phyloP scores from a whole-genome alignment of 1,140 invertebrate species.

The Drosophila eugracilis region DNA sequence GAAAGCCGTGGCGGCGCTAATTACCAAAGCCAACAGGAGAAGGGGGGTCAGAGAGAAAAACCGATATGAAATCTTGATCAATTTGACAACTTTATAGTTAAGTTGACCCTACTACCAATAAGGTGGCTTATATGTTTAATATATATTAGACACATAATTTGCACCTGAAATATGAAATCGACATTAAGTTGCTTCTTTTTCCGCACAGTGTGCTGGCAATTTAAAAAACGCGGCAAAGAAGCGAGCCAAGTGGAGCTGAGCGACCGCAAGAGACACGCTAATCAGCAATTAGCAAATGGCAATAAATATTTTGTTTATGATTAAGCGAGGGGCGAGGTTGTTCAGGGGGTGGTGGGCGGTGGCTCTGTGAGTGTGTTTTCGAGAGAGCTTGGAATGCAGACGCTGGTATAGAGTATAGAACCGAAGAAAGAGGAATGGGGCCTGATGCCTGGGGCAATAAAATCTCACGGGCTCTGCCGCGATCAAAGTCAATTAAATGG shows the following conservation, averaged over 20 bases:
- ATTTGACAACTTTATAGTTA: too few relatives aligned
- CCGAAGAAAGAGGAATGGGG: background rate
- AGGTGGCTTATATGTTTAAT: too few relatives aligned
- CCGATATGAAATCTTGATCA: too few relatives aligned
- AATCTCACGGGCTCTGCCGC: constrained; percentile 53
- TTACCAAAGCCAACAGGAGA: constrained; percentile 62
- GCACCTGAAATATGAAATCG: too few relatives aligned
- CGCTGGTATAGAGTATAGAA: background rate
- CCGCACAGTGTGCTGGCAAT: background rate
- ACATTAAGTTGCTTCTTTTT: too few relatives aligned
- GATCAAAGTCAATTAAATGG: constrained; percentile 59
- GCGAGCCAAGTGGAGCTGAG: constrained; percentile 41
- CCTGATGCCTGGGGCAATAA: constrained; percentile 20
- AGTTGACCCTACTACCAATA: too few relatives aligned
- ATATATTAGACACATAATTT: too few relatives aligned
- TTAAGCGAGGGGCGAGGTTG: constrained; percentile 4
- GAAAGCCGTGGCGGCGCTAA: constrained; percentile 50
- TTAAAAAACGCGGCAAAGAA: constrained; percentile 28
- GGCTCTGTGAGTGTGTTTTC: background rate
- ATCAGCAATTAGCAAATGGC: constrained; percentile 76
- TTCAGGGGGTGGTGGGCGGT: background rate
- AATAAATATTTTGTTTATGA: constrained; percentile 72
- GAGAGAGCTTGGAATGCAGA: constrained; percentile 37
- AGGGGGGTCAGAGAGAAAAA: background rate
- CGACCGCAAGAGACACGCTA: constrained; percentile 53